phyloP scores from a whole-genome alignment of 2,113 vertebrate species.

The Parotia lawesii region DNA sequence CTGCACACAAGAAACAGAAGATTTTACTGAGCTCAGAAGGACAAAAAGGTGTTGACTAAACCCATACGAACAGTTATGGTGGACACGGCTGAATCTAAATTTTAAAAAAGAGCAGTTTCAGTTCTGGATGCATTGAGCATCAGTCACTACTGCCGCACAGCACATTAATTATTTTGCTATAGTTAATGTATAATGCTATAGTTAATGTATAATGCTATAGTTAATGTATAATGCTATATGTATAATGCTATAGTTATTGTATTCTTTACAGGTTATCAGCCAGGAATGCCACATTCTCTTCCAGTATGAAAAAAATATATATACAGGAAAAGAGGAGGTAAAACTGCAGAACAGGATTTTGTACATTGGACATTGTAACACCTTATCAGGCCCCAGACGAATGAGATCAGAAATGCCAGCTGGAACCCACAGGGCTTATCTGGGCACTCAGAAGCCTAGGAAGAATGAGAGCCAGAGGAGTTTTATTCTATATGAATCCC shows the following conservation, averaged over 20 bases:
- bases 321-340: constrained; percentile 11
- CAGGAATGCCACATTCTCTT: constrained; percentile 5
- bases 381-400: constrained; percentile 43
- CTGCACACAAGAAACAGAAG: background rate
- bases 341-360: constrained; percentile 2
- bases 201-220: background rate
- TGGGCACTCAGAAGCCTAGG: constrained; percentile 16
- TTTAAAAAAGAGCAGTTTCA: background rate
- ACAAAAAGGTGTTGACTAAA: background rate
- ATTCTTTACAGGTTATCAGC: background rate
- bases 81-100: background rate
- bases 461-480: constrained; percentile 25
- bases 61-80: background rate
- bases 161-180: background rate
- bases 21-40: background rate
- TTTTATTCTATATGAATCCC: constrained; percentile 56
- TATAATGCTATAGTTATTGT: too few species aligned
- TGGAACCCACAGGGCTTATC: constrained; percentile 51
- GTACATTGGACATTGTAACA: constrained; percentile 9
- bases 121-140: background rate
- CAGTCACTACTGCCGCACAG: background rate
- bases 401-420: constrained; percentile 53
- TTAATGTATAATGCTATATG: too few species aligned
- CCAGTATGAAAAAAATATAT: background rate
- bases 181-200: background rate